phyloP scores from a whole-genome alignment of 2,888 invertebrate species.

The Proisotoma minuta region DNA sequence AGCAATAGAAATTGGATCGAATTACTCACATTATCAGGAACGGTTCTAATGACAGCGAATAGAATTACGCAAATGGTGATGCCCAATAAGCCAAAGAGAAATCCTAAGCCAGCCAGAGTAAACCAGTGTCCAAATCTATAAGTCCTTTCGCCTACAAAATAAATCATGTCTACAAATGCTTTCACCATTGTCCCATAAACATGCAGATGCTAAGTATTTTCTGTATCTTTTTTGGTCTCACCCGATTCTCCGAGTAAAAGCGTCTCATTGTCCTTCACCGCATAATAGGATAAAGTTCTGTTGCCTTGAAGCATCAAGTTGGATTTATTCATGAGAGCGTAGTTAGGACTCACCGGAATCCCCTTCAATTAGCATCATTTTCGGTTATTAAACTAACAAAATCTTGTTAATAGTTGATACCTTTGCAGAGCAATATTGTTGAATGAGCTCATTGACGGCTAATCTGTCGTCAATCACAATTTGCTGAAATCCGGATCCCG shows the following conservation, averaged over 20 bases:
- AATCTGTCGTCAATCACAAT: constrained; percentile 34
- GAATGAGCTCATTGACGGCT: constrained; percentile 44
- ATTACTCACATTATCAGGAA: constrained; percentile 46
- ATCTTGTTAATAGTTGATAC: constrained; percentile 15
- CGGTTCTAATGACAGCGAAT: constrained; percentile 40
- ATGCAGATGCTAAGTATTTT: not conserved
- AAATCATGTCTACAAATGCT: no score
- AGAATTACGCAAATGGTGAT: constrained; percentile 49
- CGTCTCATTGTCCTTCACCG: constrained; percentile 48
- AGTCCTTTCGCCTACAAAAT: no score
- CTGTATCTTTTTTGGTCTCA: constrained; percentile 38
- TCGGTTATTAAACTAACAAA: no score
- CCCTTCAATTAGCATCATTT: constrained; percentile 28
- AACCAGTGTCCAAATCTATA: constrained; percentile 51
- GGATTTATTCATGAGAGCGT: constrained; percentile 47
- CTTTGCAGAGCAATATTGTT: constrained; percentile 42
- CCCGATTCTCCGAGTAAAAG: constrained; percentile 49
- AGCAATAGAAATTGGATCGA: no score
- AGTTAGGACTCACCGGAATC: constrained; percentile 36
- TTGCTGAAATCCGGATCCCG: constrained; percentile 38
- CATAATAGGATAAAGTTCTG: constrained; percentile 46
- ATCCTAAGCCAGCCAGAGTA: constrained; percentile 49
- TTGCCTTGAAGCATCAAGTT: constrained; percentile 48
- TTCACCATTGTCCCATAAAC: no score
- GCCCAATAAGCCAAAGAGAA: constrained; percentile 51